These are phyloP conservation scores for Neuroscelio doddi DNA, from an alignment of 2,888 invertebrate species.

Conservation along the genomic window DNA sequence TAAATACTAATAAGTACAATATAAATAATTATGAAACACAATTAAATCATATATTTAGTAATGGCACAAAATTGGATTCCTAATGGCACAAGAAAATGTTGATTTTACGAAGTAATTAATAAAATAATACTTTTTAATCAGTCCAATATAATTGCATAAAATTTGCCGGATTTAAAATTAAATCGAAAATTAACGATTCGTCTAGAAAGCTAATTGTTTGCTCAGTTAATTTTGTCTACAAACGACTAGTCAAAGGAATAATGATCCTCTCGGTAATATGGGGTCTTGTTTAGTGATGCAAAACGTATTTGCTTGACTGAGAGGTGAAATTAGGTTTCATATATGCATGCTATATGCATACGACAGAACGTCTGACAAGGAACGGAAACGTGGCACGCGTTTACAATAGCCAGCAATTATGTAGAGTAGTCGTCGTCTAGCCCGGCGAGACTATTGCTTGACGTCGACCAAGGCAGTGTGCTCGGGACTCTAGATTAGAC, in stretches of 20 bases:
- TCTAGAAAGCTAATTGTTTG: no score
- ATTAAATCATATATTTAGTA: no score
- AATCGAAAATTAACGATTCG: no score
- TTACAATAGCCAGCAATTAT: slow-evolving; percentile 60
- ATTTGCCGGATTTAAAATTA: no score
- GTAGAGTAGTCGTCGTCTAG: slow-evolving; percentile 60
- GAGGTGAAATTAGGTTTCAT: not conserved
- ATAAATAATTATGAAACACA: no score
- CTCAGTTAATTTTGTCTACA: slow-evolving; percentile 8
- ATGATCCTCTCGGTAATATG: not conserved
- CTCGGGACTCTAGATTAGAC: not conserved
- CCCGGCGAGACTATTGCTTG: slow-evolving; percentile 18
- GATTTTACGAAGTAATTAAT: no score
- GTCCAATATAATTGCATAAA: no score
- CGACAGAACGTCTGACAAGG: slow-evolving; percentile 9
- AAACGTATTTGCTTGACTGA: not conserved
- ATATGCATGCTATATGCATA: not conserved
- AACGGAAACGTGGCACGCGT: slow-evolving; percentile 12
- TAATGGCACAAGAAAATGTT: no score
- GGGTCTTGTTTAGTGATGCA: slow-evolving; percentile 5
- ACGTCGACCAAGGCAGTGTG: slow-evolving; percentile 6
- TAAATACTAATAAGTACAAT: no score
- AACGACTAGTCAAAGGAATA: slow-evolving; percentile 5
- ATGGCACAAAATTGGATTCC: no score
- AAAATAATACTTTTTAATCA: no score